Evolutionary conservation across 1,140 invertebrate genomes (phyloP), one percentile per base, ranked within the genome.

Genomic region (Oedothorax gibbosus): DNA sequence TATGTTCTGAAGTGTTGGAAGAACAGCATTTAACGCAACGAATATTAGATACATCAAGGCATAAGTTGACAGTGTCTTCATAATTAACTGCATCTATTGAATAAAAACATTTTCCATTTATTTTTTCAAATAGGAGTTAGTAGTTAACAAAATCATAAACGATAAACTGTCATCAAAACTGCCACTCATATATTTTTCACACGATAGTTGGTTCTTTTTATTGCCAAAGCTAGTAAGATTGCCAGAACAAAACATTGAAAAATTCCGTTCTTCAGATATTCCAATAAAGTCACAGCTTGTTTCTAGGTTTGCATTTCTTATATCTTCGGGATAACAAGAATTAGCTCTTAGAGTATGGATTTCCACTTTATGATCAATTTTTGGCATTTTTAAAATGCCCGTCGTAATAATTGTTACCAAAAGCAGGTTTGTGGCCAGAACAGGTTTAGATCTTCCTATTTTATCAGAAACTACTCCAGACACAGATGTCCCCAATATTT

Each of bases 401-500:
- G 21, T 5, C 14, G 62, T 11, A 3, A 21, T n/a, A 2, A 54
- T 5, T 0, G 51, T 11, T 15, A 56, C 9, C 10, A 85, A 18
- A 6, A 85, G 15, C 7, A 85, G n/a, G 21, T 85, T 85, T 4
- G 10, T 56, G 7, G 78, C 53, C 5, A 85, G 66, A 20, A 85
- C 75, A 15, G 83, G 83, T 6, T 85, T 85, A 7, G 73, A 51
- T 57, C 66, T 57, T 51, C 83, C 83, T 10, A 85, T 60, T 71
- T 78, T 85, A 49, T 85, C 83, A 7, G 83, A 72, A 15, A 85
- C 50, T 8, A 85, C 35, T 60, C 83, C 83, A 9, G 65, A 71
- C 1, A 64, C 7, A 6, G 50, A 12, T 57, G 73, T 57, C 9
- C 73, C 83, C 8, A 71, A 50, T 18, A 78, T 60, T 53, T 85